These are phyloP conservation scores for Mercenaria mercenaria DNA, from an alignment of 1,140 invertebrate genomes.

Conservation along the genomic window DNA sequence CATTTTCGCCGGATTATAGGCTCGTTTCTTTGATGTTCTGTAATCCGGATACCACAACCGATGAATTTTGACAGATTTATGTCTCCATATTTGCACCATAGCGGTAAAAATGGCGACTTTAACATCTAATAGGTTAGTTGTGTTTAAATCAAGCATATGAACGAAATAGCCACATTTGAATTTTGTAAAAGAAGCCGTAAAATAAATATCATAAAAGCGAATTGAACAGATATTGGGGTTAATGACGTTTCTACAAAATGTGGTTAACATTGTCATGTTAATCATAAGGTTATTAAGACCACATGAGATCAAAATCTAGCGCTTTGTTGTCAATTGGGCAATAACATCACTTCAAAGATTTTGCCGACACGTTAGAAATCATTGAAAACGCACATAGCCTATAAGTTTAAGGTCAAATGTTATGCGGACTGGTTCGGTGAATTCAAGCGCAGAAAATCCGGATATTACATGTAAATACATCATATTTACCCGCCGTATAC, in stretches of 20 bases:
- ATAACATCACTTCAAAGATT: neutral
- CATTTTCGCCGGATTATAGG: neutral
- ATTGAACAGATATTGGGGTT: neutral
- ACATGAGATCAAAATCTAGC: constrained; percentile 27
- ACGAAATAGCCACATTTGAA: constrained; percentile 45
- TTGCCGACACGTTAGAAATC: neutral
- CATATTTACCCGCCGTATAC: no score
- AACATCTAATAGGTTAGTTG: constrained; percentile 2
- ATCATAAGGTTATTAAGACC: neutral
- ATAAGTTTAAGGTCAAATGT: no score
- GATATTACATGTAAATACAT: no score
- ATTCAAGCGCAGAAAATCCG: no score
- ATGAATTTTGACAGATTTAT: constrained; percentile 61
- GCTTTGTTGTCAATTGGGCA: neutral
- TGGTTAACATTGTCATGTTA: constrained; percentile 37
- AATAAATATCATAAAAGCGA: constrained; percentile 27
- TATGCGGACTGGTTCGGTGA: no score
- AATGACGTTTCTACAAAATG: neutral
- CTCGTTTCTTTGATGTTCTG: neutral
- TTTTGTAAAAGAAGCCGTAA: neutral
- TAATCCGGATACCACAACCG: neutral
- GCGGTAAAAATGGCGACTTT: constrained; percentile 46
- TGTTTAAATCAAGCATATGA: constrained; percentile 25
- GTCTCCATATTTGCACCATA: constrained; percentile 51
- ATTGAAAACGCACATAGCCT: no score